A percentile compares a stretch with the other conserved stretches of the same genome.
Conservation (phyloP, 2,113 vertebrate genomes). For the Chaenocephalus aceratus region DNA sequence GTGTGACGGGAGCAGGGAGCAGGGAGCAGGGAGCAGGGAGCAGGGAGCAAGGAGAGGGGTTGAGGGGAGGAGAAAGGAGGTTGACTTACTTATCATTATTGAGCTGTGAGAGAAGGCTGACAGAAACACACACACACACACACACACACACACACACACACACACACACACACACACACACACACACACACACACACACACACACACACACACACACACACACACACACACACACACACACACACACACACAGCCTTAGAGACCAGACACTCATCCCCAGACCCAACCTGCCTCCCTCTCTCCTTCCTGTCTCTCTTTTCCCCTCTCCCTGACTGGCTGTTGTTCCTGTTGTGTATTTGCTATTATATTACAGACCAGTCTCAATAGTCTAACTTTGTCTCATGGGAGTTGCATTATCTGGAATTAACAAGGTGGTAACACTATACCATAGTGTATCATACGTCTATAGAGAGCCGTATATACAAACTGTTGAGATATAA, state of each 20-base stretch:
- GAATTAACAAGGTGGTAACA: slow-evolving; percentile 33
- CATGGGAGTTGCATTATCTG: slow-evolving; percentile 41
- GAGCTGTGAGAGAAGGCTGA: slow-evolving; percentile 75
- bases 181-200: slow-evolving; percentile 27
- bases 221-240: slow-evolving; percentile 1
- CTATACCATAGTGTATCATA: not conserved
- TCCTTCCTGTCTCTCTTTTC: slow-evolving; percentile 20
- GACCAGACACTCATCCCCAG: slow-evolving; percentile 71
- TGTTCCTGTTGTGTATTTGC: slow-evolving; percentile 41
- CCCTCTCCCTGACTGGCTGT: slow-evolving; percentile 27
- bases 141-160: slow-evolving; percentile 27
- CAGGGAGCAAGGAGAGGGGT: slow-evolving; percentile 50
- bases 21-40: slow-evolving; percentile 51
- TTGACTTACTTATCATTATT: slow-evolving; percentile 83
- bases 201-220: slow-evolving; percentile 32
- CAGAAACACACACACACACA: slow-evolving; percentile 36
- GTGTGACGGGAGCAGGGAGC: slow-evolving; percentile 65
- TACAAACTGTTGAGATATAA: not conserved
- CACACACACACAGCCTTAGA: slow-evolving; percentile 61
- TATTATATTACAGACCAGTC: slow-evolving; percentile 43
- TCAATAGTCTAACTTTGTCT: slow-evolving; percentile 51
- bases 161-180: slow-evolving; percentile 12
- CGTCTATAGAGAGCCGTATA: not conserved
- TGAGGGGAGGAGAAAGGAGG: slow-evolving; percentile 60
- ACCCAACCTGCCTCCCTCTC: slow-evolving; percentile 55